Evolutionary conservation across 2,797 vertebrate species (phyloP).

Genomic region (Poecile montanus): DNA sequence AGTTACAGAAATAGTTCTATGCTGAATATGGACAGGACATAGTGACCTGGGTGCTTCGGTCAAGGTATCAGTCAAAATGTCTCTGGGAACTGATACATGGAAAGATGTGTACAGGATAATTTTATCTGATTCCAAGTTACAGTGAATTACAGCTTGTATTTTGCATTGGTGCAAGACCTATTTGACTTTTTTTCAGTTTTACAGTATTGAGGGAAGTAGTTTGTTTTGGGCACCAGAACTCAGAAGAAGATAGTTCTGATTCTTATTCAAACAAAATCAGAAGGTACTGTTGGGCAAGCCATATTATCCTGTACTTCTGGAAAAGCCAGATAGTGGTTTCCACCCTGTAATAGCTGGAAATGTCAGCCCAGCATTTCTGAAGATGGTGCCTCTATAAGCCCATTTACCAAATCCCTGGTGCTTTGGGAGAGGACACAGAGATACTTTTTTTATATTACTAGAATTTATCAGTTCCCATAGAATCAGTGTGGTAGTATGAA

Average conservation of each 20-base stretch:
- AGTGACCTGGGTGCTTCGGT: neutral
- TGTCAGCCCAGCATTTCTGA: neutral
- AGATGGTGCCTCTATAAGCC: neutral
- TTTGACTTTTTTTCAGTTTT: neutral
- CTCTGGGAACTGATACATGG: neutral
- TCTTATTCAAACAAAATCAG: neutral
- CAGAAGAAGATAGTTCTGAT: neutral
- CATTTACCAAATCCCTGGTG: neutral
- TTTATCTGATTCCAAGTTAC: neutral
- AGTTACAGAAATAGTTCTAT: neutral
- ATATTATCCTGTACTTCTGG: neutral
- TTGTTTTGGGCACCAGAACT: neutral
- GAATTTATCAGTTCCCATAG: neutral
- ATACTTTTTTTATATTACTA: neutral
- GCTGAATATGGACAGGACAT: neutral
- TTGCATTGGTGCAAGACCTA: neutral
- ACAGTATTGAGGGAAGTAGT: neutral
- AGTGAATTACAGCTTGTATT: neutral
- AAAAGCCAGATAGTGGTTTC: neutral
- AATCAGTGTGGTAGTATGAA: neutral
- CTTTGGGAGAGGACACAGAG: neutral
- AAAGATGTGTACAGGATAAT: neutral
- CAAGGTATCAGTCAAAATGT: neutral
- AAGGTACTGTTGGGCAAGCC: neutral
- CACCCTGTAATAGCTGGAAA: neutral